Base-by-base conservation (phyloP, 1,140 invertebrate genomes). In the Neocloeon triangulifer region DNA sequence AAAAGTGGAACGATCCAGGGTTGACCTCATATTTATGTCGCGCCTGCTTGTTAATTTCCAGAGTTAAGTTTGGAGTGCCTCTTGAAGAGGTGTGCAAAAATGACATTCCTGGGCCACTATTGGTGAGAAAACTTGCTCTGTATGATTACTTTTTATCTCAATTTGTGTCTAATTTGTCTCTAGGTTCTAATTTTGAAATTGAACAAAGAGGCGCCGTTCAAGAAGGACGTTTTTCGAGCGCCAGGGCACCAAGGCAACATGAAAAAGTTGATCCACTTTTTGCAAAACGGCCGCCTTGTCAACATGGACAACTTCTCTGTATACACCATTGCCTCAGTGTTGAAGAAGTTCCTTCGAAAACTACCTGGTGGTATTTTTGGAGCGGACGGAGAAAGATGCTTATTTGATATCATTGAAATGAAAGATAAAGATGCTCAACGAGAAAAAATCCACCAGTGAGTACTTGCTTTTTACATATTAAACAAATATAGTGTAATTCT, bases 221-320 rank as follows among this genome's bases (percentile, higher is more conserved):
- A 85, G 26, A 84, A 86, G 44, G 84, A 94, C 60, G 82, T 92
- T 14, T 94, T 92, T 55, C 65, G 86, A 33, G 86, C 86, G 15
- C 86, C 86, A 8, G 86, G 86, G 1, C 81, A 92, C 51, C 84
- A 91, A 52, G 80, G 77, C 17, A 82, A 88, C 41, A 91, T 94
- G 69, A 89, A 94, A 49, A 91, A 92, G 50, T 65, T 97, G 1
- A 86, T 91, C 38, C 86, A 95, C 51, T 89, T 94, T 46, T 62
- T 74, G 39, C 84, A 92, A 53, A 81, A 88, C 40, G 92, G 92
- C 9, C 69, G 88, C 37, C 65, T 94, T 39, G 82, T 96, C n/a
- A 95, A 95, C 52, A 91, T 94, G 46, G 80, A 89, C 46, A 89
- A 94, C 52, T 96, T 91, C 52, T 92, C 84, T 39, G 88, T 96